Evolutionary conservation across 2,113 vertebrate genomes (phyloP).

Genomic region (Labeo catla): DNA sequence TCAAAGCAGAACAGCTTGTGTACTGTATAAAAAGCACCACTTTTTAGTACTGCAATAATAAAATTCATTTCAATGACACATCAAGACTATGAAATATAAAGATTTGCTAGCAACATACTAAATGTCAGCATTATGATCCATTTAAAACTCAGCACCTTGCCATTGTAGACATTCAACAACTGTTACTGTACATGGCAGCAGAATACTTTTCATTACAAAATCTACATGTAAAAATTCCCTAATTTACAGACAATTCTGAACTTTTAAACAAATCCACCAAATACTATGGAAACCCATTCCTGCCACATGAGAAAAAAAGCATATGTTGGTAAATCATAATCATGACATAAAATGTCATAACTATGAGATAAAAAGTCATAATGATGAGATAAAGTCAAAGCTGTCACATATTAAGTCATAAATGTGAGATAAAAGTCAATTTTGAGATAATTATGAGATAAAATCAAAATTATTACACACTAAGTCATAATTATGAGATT

Average conservation of each 20-base stretch:
- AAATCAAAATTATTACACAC: neutral
- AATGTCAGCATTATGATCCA: neutral
- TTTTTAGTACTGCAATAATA: neutral
- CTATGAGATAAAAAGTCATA: neutral
- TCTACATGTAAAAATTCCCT: neutral
- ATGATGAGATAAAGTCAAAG: neutral
- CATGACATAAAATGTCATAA: neutral
- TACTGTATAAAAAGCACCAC: neutral
- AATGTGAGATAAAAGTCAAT: neutral
- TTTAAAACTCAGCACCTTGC: neutral
- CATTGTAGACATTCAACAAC: neutral
- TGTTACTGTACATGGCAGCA: slow-evolving; percentile 1
- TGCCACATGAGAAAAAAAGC: neutral
- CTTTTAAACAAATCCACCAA: neutral
- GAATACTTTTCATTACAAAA: neutral
- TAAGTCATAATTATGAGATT: neutral
- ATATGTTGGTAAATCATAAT: neutral
- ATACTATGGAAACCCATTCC: neutral
- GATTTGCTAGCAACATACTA: neutral
- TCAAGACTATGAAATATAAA: neutral
- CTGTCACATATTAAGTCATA: neutral
- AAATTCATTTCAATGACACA: neutral
- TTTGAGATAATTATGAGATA: neutral
- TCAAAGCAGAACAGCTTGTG: neutral
- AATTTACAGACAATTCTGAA: neutral